Conservation (phyloP, 2,113 vertebrate genomes). For the Orientallactaga bullata region DNA sequence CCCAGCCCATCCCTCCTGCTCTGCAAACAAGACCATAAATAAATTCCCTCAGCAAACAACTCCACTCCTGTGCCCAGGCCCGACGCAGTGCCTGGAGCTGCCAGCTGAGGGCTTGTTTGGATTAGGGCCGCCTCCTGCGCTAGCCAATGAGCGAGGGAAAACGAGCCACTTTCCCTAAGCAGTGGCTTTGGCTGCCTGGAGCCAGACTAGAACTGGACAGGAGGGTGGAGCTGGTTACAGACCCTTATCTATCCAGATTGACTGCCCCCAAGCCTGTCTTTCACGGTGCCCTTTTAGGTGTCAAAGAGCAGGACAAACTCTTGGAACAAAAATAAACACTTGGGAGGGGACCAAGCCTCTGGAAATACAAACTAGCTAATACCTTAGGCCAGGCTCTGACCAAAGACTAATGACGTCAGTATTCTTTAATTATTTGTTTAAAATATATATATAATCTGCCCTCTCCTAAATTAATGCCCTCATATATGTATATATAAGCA, state of each 20-base stretch:
- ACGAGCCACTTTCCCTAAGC: constrained; percentile 68
- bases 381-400: not conserved
- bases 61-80: constrained; percentile 58
- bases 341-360: not conserved
- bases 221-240: not conserved
- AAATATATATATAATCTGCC: too few species aligned
- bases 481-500: not conserved
- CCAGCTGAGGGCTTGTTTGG: constrained; percentile 70
- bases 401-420: not conserved
- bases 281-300: not conserved
- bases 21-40: constrained; percentile 81
- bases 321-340: constrained; percentile 1
- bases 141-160: constrained; percentile 32
- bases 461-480: too few species aligned
- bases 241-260: not conserved
- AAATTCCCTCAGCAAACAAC: constrained; percentile 68
- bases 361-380: not conserved
- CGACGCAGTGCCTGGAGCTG: constrained; percentile 68
- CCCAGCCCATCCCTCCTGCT: constrained; percentile 55
- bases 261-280: not conserved
- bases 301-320: not conserved
- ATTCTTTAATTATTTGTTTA: not conserved
- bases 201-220: not conserved
- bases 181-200: not conserved
- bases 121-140: constrained; percentile 48